A percentile compares a stretch with the other conserved stretches of the same genome.
These are phyloP conservation scores for Pyrrhosoma nymphula DNA, from an alignment of 2,888 invertebrate genomes.

Conservation along the genomic window DNA sequence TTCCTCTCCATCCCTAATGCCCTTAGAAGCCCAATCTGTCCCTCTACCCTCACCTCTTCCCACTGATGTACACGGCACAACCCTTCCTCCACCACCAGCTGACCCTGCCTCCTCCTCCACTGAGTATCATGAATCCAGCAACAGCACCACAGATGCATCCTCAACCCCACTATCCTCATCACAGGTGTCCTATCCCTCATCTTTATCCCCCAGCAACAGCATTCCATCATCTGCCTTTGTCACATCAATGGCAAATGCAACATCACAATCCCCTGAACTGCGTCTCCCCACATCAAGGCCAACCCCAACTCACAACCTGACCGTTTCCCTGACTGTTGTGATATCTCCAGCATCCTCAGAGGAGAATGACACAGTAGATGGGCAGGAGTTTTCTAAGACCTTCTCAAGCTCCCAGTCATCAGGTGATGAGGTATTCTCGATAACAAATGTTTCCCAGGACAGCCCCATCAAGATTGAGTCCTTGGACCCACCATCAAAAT, in stretches of 20 bases:
- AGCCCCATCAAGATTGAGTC: neutral
- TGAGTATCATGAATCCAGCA: neutral
- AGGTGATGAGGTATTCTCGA: slow-evolving; percentile 16
- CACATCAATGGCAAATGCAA: neutral
- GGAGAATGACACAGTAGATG: neutral
- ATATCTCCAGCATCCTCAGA: slow-evolving; percentile 46
- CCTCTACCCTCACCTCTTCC: slow-evolving; percentile 41
- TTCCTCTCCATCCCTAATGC: slow-evolving; percentile 41
- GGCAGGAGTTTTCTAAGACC: neutral
- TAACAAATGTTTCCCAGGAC: neutral
- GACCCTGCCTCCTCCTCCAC: neutral
- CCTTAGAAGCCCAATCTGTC: slow-evolving; percentile 32
- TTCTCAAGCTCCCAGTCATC: neutral
- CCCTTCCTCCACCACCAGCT: neutral
- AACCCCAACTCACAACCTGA: slow-evolving; percentile 44
- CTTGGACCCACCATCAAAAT: neutral
- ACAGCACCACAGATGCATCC: neutral
- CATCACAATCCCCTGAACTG: slow-evolving; percentile 16
- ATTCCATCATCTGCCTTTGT: neutral
- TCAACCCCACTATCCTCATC: neutral
- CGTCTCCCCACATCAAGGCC: neutral
- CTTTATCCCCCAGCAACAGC: neutral
- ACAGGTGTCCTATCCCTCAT: neutral
- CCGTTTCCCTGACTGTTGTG: slow-evolving; percentile 38
- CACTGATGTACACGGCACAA: neutral